These are phyloP conservation scores for Arvicanthis niloticus DNA, from an alignment of 2,113 vertebrate genomes.

Conservation along the genomic window DNA sequence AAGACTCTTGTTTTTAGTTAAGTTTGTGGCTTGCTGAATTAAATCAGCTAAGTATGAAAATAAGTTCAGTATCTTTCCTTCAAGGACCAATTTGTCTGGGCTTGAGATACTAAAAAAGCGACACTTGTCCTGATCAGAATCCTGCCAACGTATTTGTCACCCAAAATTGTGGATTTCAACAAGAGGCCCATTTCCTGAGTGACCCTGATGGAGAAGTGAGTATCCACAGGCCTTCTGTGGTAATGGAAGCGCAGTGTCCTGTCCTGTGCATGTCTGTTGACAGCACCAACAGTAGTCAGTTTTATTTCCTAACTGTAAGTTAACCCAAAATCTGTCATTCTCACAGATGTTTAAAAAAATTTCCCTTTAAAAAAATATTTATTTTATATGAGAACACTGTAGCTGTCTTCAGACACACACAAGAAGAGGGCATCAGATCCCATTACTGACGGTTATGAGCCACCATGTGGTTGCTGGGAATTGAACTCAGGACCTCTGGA, in stretches of 20 bases:
- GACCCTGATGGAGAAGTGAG: not conserved
- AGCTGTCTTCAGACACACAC: no score
- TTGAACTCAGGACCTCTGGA: no score
- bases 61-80: not conserved
- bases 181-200: not conserved
- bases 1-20: not conserved
- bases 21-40: not conserved
- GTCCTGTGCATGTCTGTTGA: not conserved
- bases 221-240: not conserved
- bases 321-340: not conserved
- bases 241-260: no score
- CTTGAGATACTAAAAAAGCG: not conserved
- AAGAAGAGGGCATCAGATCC: no score
- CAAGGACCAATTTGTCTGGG: not conserved
- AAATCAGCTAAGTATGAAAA: not conserved
- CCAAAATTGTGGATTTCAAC: not conserved
- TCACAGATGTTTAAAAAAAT: not conserved
- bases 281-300: not conserved
- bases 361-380: no score
- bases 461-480: no score
- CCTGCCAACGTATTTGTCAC: not conserved
- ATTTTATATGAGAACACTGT: no score
- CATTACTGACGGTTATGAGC: no score
- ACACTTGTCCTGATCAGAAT: not conserved
- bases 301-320: not conserved